phyloP scores from a whole-genome alignment of 2,888 invertebrate species.

The Xiphydria camelus region DNA sequence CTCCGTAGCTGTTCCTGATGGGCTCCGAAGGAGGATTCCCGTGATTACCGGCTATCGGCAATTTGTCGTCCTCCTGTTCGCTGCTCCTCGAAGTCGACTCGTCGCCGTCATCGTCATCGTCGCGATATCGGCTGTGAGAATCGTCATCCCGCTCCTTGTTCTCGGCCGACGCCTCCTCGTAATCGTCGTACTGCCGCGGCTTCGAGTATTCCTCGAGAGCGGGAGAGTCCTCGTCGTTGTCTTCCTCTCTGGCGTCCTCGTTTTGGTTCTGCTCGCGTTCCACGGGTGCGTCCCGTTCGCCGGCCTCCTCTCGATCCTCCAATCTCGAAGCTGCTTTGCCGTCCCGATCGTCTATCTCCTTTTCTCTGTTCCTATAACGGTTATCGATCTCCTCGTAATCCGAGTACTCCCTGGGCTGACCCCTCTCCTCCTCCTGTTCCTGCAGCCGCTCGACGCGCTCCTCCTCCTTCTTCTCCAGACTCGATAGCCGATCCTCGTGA shows the following conservation, averaged over 20 bases:
- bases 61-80: slow-evolving; percentile 6
- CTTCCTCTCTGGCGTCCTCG: slow-evolving; percentile 19
- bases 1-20: slow-evolving; percentile 50
- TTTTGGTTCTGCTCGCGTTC: slow-evolving; percentile 9
- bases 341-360: slow-evolving; percentile 17
- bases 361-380: slow-evolving; percentile 15
- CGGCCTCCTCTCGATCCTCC: neutral
- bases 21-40: slow-evolving; percentile 23
- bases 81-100: neutral
- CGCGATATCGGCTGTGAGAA: neutral
- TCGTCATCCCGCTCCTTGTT: neutral
- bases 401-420: slow-evolving; percentile 10
- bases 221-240: slow-evolving; percentile 14
- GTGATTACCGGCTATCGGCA: slow-evolving; percentile 26
- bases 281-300: slow-evolving; percentile 1
- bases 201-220: slow-evolving; percentile 4
- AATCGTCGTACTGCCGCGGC: slow-evolving; percentile 2
- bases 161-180: slow-evolving; percentile 9
- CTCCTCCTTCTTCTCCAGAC: slow-evolving; percentile 33
- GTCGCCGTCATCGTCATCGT: neutral
- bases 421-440: slow-evolving; percentile 28
- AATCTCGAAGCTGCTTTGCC: neutral
- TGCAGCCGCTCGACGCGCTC: slow-evolving; percentile 30
- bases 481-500: slow-evolving; percentile 29
- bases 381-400: slow-evolving; percentile 15